A percentile compares a stretch with the other conserved stretches of the same genome.
Evolutionary conservation across 2,797 vertebrate species (phyloP).

Genomic region (Sylvia borin): DNA sequence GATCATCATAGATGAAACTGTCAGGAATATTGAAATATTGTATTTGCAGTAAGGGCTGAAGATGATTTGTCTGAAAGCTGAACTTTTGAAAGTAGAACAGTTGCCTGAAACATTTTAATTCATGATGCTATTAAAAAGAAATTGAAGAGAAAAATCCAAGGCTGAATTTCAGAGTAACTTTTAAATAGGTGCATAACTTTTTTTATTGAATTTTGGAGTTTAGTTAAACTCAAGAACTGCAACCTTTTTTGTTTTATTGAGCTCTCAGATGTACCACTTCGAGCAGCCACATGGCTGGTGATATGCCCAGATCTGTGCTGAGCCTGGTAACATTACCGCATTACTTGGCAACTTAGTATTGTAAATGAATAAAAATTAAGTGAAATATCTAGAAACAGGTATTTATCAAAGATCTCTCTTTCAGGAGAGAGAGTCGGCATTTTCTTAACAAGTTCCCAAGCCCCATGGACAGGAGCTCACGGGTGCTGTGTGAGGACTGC

Average conservation of each 20-base stretch:
- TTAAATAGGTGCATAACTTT: background rate
- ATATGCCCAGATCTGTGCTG: background rate
- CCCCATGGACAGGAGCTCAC: accelerated
- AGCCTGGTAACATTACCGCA: background rate
- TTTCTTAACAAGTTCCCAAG: background rate
- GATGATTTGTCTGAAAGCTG: background rate
- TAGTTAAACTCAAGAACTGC: background rate
- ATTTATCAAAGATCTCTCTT: background rate
- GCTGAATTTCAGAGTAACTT: background rate
- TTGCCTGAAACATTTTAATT: background rate
- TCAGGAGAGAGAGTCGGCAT: background rate
- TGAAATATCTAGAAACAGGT: background rate
- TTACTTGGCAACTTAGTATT: background rate
- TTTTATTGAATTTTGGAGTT: background rate
- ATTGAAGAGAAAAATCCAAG: background rate
- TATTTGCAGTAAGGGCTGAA: background rate
- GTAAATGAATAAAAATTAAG: no score
- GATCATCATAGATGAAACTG: background rate
- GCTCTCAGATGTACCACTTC: background rate
- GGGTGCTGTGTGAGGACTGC: accelerated
- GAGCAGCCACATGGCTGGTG: background rate
- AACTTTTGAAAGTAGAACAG: background rate
- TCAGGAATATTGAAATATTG: background rate
- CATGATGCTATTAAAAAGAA: background rate
- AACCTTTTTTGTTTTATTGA: background rate